Conservation (phyloP, 2,888 invertebrate species). For the Acleris emargana region DNA sequence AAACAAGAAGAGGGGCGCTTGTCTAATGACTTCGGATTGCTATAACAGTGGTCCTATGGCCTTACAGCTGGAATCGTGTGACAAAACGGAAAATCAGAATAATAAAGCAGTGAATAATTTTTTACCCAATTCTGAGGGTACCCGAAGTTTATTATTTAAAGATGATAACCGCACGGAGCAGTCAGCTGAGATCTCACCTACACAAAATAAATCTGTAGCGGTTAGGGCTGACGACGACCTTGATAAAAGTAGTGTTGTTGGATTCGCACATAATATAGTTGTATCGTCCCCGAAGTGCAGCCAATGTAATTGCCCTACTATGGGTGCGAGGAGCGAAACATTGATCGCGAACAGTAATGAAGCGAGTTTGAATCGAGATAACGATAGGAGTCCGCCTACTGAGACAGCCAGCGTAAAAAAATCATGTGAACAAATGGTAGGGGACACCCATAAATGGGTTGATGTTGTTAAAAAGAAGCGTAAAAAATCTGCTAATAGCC, state of each 20-base stretch:
- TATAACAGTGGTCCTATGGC: neutral
- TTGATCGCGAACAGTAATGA: neutral
- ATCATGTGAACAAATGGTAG: neutral
- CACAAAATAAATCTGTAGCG: neutral
- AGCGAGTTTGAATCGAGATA: neutral
- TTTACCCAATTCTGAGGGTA: neutral
- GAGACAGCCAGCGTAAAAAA: neutral
- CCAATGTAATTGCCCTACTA: neutral
- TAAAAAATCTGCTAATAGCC: neutral
- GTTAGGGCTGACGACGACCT: neutral
- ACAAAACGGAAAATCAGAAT: neutral
- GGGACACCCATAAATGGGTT: neutral
- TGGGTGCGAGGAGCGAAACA: neutral
- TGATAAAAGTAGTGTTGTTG: neutral
- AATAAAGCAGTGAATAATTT: neutral
- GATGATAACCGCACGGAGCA: neutral
- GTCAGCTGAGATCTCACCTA: neutral
- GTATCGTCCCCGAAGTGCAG: neutral
- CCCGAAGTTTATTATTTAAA: neutral
- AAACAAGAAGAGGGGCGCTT: neutral
- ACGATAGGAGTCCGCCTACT: neutral
- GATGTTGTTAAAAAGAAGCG: neutral
- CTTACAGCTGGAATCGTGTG: neutral
- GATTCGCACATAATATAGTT: neutral
- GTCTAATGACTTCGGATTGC: neutral